Evolutionary conservation across 2,888 invertebrate genomes (phyloP), one percentile per base, ranked within the genome.

Genomic region (Neuroscelio doddi): DNA sequence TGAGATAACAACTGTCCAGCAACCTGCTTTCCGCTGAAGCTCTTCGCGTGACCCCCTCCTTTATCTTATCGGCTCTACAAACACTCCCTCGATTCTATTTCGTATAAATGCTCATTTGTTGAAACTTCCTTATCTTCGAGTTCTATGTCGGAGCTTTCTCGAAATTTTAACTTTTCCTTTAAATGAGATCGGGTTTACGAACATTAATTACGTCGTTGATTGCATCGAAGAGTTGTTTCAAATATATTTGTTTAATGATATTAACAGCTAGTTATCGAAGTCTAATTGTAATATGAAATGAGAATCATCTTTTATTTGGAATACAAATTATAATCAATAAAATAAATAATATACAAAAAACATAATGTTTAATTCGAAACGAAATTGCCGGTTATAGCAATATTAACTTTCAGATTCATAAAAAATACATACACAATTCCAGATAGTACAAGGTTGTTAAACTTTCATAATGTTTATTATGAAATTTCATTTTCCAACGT

Each of bases 1-100:
- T 76, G 75, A 80, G 81, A 81, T 81, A 81, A 81, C 74, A 73
- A 68, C 68, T 71, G 71, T 69, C 76, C 75, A 66, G 64, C 56
- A 59, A 58, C 29, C 36, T 45, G 34, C 39, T 53, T 68, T 62
- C 64, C 56, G 51, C 47, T 24, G 36, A 46, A 58, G 51, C 27
- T 38, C 49, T 55, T 63, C 56, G 39, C 39, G 39, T 16, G 3
- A 39, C 42, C n/a, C 12, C 36, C 38, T 15, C 63, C 38, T 59
- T 15, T n/a, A n/a, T n/a, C 42, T 59, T 51, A 63, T 66, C 64
- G 58, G 51, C 29, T 49, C 46, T 51, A 51, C 50, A 62, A 38
- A 51, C 30, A 26, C 17, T 34, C 45, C 58, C 36, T 41, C 24
- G 44, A 41, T 57, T 14, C 46, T 34, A 42, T 53, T 56, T 42